Evolutionary conservation across 2,113 vertebrate genomes (phyloP).

Genomic region (Vireo altiloquus): DNA sequence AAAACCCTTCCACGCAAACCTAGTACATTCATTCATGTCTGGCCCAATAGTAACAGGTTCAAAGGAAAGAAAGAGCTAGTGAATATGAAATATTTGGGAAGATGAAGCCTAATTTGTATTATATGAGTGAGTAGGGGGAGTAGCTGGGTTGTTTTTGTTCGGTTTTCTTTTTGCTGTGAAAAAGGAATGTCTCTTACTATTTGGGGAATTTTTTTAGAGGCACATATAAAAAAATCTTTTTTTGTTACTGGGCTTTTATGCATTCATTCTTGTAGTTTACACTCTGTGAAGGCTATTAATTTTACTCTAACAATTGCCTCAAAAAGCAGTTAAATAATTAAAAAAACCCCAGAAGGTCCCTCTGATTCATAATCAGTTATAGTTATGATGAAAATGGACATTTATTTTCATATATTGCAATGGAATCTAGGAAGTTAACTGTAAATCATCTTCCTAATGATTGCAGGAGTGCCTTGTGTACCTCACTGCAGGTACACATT

Average conservation of each 20-base stretch:
- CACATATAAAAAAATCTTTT: background rate
- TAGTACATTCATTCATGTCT: background rate
- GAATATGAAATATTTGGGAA: background rate
- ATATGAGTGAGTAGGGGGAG: background rate
- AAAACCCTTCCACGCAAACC: background rate
- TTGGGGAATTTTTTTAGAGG: background rate
- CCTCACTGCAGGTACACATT: background rate
- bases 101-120: background rate
- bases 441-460: background rate
- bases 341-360: background rate
- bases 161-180: background rate
- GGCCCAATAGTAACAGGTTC: background rate
- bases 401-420: background rate
- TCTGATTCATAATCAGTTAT: background rate
- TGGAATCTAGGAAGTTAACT: background rate
- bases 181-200: background rate
- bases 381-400: background rate
- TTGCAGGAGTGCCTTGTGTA: background rate
- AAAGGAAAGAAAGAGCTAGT: background rate
- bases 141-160: background rate
- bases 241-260: background rate
- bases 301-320: background rate
- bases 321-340: background rate
- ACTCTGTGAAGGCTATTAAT: background rate
- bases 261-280: background rate